These are phyloP conservation scores for Anthoptus insignis DNA, from an alignment of 2,888 invertebrate genomes.

Conservation along the genomic window DNA sequence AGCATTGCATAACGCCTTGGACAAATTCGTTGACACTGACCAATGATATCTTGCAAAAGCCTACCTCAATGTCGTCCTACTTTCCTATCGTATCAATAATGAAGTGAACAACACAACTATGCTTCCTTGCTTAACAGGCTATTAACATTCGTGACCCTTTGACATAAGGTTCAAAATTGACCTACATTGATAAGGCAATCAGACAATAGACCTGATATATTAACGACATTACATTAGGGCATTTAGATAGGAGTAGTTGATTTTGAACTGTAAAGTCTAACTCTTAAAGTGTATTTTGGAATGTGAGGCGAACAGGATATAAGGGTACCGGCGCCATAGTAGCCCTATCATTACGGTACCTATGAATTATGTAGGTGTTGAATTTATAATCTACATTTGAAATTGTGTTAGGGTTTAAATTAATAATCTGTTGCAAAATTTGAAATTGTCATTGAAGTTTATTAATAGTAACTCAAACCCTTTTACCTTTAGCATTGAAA, in stretches of 20 bases:
- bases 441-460: not conserved
- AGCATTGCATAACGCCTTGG: constrained; percentile 69
- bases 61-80: constrained; percentile 83
- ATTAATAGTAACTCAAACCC: not conserved
- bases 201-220: constrained; percentile 60
- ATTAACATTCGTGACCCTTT: constrained; percentile 46
- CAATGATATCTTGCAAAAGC: constrained; percentile 78
- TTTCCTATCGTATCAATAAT: constrained; percentile 77
- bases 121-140: constrained; percentile 53
- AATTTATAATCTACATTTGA: constrained; percentile 45
- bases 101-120: constrained; percentile 76
- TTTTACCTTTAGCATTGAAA: not conserved
- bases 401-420: constrained; percentile 33
- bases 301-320: constrained; percentile 34
- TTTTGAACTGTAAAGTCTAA: constrained; percentile 40
- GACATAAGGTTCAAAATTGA: constrained; percentile 58
- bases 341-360: constrained; percentile 45
- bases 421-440: constrained; percentile 31
- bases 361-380: constrained; percentile 47
- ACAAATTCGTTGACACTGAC: constrained; percentile 83
- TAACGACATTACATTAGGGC: constrained; percentile 28
- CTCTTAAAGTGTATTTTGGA: constrained; percentile 28
- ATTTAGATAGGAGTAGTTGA: constrained; percentile 22
- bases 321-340: constrained; percentile 40
- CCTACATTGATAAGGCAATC: constrained; percentile 45